These are phyloP conservation scores for Luidia sarsii DNA, from an alignment of 53 echinoderm and acorn worm species.

Conservation along the genomic window DNA sequence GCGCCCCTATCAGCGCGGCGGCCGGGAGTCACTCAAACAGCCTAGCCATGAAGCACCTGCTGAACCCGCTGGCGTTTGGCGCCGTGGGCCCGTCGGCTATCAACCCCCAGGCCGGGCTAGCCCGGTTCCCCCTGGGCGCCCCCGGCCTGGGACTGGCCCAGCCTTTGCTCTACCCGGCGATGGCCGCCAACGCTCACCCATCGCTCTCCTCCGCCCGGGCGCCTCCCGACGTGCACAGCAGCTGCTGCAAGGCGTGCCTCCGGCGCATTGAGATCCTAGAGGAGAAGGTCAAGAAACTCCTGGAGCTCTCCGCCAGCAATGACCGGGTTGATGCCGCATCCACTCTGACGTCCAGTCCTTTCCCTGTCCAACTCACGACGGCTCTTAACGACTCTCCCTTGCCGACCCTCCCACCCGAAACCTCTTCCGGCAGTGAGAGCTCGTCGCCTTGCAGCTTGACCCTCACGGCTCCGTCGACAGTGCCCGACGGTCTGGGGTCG, in stretches of 20 bases:
- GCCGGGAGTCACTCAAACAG: neutral
- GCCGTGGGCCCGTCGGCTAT: neutral
- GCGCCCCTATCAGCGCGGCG: neutral
- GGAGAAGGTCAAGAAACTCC: slow-evolving; percentile 35
- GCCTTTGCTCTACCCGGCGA: neutral
- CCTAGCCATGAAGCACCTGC: neutral
- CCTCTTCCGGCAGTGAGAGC: neutral
- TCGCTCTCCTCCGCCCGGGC: neutral
- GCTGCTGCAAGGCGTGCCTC: slow-evolving; percentile 35
- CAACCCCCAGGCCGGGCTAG: neutral
- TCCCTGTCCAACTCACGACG: neutral
- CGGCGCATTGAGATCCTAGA: slow-evolving; percentile 26
- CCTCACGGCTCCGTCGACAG: neutral
- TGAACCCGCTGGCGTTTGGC: neutral
- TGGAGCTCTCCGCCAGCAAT: slow-evolving; percentile 17
- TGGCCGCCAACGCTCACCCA: neutral
- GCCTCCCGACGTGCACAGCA: slow-evolving; percentile 6
- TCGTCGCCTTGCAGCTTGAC: too few relatives aligned
- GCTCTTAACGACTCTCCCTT: neutral
- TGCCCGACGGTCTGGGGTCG: neutral
- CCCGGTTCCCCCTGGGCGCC: neutral
- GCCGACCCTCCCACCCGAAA: neutral
- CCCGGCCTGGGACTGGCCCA: neutral
- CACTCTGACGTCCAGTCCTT: neutral
- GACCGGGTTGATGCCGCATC: neutral